phyloP scores from a whole-genome alignment of 2,797 vertebrate genomes.

The Pseudotriccus pelzelni region DNA sequence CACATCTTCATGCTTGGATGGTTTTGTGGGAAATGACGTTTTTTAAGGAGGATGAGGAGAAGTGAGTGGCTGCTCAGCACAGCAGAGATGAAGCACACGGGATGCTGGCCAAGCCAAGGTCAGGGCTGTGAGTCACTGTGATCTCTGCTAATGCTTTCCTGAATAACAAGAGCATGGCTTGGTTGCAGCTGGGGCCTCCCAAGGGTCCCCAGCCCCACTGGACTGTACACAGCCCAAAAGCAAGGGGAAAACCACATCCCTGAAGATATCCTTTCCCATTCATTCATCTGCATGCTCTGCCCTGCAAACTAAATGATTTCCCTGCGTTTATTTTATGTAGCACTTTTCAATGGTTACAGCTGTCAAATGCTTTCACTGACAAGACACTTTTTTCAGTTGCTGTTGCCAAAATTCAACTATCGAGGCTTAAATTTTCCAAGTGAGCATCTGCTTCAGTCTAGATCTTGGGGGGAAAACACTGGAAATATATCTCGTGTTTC shows the following conservation, averaged over 20 bases:
- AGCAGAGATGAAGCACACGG: background rate
- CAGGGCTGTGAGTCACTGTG: background rate
- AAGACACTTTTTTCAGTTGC: constrained; percentile 7
- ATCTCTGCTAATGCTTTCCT: background rate
- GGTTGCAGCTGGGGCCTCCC: background rate
- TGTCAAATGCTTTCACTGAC: background rate
- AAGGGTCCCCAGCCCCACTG: background rate
- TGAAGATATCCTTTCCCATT: background rate
- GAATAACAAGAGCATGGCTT: background rate
- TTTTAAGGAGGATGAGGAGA: background rate
- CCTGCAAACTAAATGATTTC: background rate
- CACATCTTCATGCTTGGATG: background rate
- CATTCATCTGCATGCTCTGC: background rate
- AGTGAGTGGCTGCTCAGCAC: rapidly evolving
- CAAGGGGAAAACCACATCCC: background rate
- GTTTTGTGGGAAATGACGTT: background rate
- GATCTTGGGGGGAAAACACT: background rate
- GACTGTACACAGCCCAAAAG: background rate
- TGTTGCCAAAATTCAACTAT: constrained; percentile 30
- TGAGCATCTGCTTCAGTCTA: constrained; percentile 7
- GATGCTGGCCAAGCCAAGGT: background rate
- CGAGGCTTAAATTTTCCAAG: background rate
- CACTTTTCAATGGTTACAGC: background rate
- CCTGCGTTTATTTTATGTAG: background rate
- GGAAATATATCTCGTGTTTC: background rate